Evolutionary conservation across 2,888 invertebrate genomes (phyloP).

Genomic region (Tenthredo livida): DNA sequence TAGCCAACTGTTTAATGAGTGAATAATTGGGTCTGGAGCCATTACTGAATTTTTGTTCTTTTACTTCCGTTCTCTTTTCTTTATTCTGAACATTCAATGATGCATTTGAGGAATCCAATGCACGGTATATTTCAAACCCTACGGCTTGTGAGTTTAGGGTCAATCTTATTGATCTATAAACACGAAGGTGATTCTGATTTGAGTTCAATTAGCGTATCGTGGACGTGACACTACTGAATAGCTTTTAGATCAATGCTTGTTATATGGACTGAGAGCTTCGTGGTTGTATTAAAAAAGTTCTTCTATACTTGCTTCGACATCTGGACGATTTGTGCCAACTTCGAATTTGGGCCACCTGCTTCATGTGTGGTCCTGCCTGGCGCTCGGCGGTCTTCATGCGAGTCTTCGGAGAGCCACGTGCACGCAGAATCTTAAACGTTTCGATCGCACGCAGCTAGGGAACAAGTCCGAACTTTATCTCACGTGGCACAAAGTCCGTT

Average conservation of each 20-base stretch:
- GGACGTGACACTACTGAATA: conserved; percentile 43
- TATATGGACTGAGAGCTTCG: background rate
- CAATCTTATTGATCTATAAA: background rate
- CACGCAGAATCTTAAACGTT: conserved; percentile 37
- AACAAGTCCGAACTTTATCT: background rate
- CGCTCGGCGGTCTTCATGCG: background rate
- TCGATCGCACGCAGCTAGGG: conserved; percentile 10
- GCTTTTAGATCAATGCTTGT: conserved; percentile 20
- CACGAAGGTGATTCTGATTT: background rate
- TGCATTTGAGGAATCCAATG: background rate
- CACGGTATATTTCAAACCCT: background rate
- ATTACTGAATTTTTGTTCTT: background rate
- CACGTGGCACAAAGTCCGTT: conserved; percentile 7
- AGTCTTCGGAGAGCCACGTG: conserved; percentile 10
- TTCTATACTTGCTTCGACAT: background rate
- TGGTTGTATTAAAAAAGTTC: background rate
- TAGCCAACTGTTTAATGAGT: background rate
- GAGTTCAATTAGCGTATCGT: conserved; percentile 46
- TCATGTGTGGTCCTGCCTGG: conserved; percentile 50
- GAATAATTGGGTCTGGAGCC: background rate
- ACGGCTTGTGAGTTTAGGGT: background rate
- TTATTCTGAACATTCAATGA: background rate
- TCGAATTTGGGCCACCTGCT: conserved; percentile 16
- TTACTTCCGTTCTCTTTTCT: background rate
- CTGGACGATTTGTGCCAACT: background rate